phyloP scores from a whole-genome alignment of 1,140 invertebrate genomes.

The Achatina immaculata region DNA sequence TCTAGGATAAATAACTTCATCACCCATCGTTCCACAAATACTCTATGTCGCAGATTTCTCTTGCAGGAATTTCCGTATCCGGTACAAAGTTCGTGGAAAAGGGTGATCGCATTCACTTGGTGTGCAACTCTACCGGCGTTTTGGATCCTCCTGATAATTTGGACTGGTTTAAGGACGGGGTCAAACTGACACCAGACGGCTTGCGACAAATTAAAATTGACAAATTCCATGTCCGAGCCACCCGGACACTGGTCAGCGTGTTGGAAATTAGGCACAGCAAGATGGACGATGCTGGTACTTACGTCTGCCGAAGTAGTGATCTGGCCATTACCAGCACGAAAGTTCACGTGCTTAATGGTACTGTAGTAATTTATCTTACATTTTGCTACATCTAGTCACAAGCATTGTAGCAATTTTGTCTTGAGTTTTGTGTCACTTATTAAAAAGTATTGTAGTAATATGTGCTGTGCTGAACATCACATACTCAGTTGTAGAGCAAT shows the following conservation, averaged over 20 bases:
- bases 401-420: too few relatives aligned
- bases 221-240: constrained; percentile 39
- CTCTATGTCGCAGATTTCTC: too few relatives aligned
- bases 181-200: constrained; percentile 48
- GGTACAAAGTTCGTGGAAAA: constrained; percentile 59
- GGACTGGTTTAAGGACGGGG: constrained; percentile 62
- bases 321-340: constrained; percentile 42
- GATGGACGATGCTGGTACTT: constrained; percentile 44
- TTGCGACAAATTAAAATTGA: constrained; percentile 43
- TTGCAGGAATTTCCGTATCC: constrained; percentile 32
- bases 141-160: constrained; percentile 46
- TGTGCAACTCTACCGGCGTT: constrained; percentile 52
- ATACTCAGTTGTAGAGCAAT: too few relatives aligned
- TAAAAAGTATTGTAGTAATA: too few relatives aligned
- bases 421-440: too few relatives aligned
- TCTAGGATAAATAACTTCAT: too few relatives aligned
- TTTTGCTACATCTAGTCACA: too few relatives aligned
- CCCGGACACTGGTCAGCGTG: constrained; percentile 46
- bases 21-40: too few relatives aligned
- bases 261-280: constrained; percentile 47
- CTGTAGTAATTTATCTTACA: neutral
- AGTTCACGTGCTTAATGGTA: constrained; percentile 46
- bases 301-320: constrained; percentile 43
- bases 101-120: constrained; percentile 53
- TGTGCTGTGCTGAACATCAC: too few relatives aligned